Percentiles rank a stretch among this genome's conserved stretches.
These are phyloP conservation scores for Galerucella pusilla DNA, from an alignment of 2,888 invertebrate species.

Conservation along the genomic window DNA sequence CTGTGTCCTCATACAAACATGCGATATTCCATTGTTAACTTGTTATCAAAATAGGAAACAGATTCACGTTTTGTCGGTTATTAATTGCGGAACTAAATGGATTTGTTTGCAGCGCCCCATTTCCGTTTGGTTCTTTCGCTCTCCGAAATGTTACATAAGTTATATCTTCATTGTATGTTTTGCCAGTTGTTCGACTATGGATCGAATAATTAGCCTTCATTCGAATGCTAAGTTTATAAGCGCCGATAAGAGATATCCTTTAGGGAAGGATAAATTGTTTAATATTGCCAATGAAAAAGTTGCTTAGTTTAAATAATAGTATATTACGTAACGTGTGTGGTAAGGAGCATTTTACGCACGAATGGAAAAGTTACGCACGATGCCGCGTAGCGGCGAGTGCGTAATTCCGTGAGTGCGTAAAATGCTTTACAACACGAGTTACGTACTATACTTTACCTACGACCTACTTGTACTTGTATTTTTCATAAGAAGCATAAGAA, in stretches of 20 bases:
- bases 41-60: conserved; percentile 54
- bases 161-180: conserved; percentile 45
- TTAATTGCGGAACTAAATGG: conserved; percentile 52
- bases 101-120: conserved; percentile 43
- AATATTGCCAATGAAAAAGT: not conserved
- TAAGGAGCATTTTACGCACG: no score
- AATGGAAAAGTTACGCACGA: no score
- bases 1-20: conserved; percentile 15
- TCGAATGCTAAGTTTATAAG: conserved; percentile 35
- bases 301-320: not conserved
- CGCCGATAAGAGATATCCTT: not conserved
- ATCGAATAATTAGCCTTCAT: conserved; percentile 47
- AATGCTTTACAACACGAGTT: no score
- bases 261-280: not conserved
- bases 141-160: conserved; percentile 40
- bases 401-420: no score
- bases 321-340: no score
- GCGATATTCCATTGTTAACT: conserved; percentile 48
- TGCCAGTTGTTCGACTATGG: conserved; percentile 42
- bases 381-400: no score
- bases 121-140: conserved; percentile 39
- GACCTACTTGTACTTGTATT: no score
- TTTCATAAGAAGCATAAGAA: no score
- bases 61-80: conserved; percentile 50
- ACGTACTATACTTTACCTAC: no score